Conservation (phyloP, 2,888 invertebrate genomes). For the Platerodrilus igneus region DNA sequence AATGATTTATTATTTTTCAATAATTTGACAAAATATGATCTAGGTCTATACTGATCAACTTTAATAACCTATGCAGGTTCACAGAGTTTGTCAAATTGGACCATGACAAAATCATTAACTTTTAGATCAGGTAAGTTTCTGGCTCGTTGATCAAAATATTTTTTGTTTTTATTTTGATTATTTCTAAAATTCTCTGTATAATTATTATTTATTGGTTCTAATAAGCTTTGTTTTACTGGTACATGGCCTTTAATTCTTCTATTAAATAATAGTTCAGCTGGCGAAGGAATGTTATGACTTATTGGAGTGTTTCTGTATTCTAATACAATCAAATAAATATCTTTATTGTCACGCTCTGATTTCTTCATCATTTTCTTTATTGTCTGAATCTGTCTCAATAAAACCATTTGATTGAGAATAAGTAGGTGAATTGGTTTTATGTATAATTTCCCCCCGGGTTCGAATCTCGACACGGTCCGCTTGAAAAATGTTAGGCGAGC, state of each 20-base stretch:
- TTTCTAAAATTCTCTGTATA: neutral
- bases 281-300: neutral
- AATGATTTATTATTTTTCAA: no score
- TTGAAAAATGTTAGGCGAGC: no score
- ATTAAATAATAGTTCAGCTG: conserved; percentile 7
- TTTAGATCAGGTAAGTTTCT: no score
- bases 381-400: no score
- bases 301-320: conserved; percentile 10
- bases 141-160: neutral
- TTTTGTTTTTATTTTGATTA: neutral
- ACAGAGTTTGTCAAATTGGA: no score
- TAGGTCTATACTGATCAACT: no score
- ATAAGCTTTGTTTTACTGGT: conserved; percentile 2
- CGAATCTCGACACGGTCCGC: no score
- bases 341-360: conserved; percentile 2
- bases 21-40: no score
- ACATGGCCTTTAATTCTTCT: conserved; percentile 3
- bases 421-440: conserved; percentile 2
- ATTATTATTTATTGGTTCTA: neutral
- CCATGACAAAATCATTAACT: no score
- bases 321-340: conserved; percentile 2
- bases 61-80: no score
- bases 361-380: conserved; percentile 7
- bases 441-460: conserved; percentile 2
- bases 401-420: conserved; percentile 6